These are phyloP conservation scores for Apocheima hispidaria DNA, from an alignment of 2,888 invertebrate species.

Conservation along the genomic window DNA sequence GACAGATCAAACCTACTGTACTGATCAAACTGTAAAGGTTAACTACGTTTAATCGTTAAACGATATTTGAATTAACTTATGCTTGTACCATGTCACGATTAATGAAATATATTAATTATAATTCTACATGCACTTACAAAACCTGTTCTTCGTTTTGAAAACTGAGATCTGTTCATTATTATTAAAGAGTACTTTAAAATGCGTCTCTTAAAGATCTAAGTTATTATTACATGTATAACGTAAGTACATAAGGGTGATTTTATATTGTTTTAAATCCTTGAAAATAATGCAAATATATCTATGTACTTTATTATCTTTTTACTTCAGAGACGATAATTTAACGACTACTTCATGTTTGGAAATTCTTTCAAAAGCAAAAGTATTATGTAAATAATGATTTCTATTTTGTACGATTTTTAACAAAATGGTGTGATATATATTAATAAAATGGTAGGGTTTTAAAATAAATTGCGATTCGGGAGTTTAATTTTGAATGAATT, in stretches of 20 bases:
- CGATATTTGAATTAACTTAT: conserved; percentile 22
- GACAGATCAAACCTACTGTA: too few species aligned
- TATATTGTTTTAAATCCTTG: conserved; percentile 1
- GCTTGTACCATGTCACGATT: background rate
- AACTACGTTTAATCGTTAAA: conserved; percentile 24
- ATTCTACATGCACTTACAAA: conserved; percentile 1
- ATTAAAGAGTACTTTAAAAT: background rate
- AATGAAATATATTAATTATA: background rate
- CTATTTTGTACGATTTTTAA: conserved; percentile 32
- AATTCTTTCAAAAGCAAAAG: conserved; percentile 8
- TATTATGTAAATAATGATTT: conserved; percentile 29
- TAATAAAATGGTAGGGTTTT: background rate
- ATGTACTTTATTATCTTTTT: background rate
- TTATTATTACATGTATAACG: background rate
- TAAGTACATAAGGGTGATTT: too few species aligned
- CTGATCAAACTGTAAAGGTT: conserved; percentile 10
- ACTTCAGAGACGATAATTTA: background rate
- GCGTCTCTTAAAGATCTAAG: conserved; percentile 1
- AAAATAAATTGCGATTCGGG: background rate
- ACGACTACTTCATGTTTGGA: background rate
- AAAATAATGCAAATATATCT: background rate
- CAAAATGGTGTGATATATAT: conserved; percentile 1
- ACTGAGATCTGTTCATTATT: conserved; percentile 1
- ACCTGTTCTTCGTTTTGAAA: background rate
- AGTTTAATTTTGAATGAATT: background rate